Percentiles rank a stretch among this genome's conserved stretches.
These are phyloP conservation scores for Corapipo altera DNA, from an alignment of 2,113 vertebrate genomes.

Conservation along the genomic window DNA sequence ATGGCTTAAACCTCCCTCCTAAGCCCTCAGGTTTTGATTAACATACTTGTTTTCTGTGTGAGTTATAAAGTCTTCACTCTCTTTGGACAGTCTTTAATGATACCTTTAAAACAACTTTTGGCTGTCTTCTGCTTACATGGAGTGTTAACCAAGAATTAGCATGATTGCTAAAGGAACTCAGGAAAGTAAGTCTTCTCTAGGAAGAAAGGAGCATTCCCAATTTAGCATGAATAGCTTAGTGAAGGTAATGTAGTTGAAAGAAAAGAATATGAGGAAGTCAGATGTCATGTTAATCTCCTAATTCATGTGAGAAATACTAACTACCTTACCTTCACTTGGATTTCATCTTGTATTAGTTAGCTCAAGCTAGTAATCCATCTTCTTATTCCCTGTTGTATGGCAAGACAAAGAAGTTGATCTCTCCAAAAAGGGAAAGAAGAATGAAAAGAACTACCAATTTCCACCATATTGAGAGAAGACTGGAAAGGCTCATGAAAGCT, in stretches of 20 bases:
- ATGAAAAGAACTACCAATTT: not conserved
- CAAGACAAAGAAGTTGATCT: not conserved
- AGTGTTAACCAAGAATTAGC: not conserved
- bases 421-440: not conserved
- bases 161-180: not conserved
- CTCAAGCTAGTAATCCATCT: not conserved
- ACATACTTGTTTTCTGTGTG: not conserved
- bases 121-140: not conserved
- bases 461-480: not conserved
- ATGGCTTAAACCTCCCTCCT: not conserved
- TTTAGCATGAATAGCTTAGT: not conserved
- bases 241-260: not conserved
- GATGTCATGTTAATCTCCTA: constrained; percentile 21
- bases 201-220: not conserved
- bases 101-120: not conserved
- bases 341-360: constrained; percentile 15
- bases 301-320: not conserved
- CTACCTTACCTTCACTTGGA: not conserved
- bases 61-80: not conserved
- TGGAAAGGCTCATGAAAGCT: not conserved
- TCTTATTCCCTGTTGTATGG: not conserved
- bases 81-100: not conserved
- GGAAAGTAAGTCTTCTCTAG: not conserved
- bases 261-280: not conserved
- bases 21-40: not conserved